Base-by-base conservation (phyloP, 2,113 vertebrate species). In the Nesoenas mayeri region DNA sequence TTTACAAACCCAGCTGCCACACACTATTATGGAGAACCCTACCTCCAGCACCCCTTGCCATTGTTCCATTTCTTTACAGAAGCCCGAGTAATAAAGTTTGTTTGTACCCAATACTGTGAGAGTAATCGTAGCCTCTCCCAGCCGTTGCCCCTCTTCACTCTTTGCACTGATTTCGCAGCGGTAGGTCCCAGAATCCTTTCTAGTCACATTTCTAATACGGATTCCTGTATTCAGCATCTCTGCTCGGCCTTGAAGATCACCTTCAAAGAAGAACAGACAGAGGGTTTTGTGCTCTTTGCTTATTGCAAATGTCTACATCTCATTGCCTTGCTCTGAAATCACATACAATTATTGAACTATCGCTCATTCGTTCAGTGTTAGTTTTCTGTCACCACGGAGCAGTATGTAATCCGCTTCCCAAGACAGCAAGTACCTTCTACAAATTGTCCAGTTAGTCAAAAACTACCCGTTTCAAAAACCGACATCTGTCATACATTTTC, bases 151-250 rank as follows among this genome's bases (percentile, higher is more conserved):
- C 78, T 97, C 38, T 96, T 99, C 99, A 0, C 88, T 80, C 10
- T 98, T 97, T 42, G 98, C 98, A 24, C 98, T 99, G 93, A 99
- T 98, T 98, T 99, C 99, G 61, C 99, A 99, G 47, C 99, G 99
- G 73, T 99, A 99, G 64, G 98, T 98, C 16, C 99, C 99, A 1
- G 99, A 98, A 69, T 99, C 99, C 13, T 93, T 98, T 97, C 99
- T 98, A 34, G 98, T 99, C 87, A 99, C 99, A 60, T 96, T 97
- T 54, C 75, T 97, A 92, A 99, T 98, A 12, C 96, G 98, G 81
- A 99, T 99, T 34, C 98, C 99, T 75, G 99, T 98, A 24, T 98
- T 98, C 4, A 97, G 91, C 62, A 99, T 99, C 91, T 97, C 96
- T 2, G 99, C 99, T 80, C 99, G 98, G 38, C 97, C 97, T 85